A percentile compares a stretch with the other conserved stretches of the same genome.
These are phyloP conservation scores for Trachythela sp. DNA, from an alignment of 64 coral and sea anemone species.

Conservation along the genomic window DNA sequence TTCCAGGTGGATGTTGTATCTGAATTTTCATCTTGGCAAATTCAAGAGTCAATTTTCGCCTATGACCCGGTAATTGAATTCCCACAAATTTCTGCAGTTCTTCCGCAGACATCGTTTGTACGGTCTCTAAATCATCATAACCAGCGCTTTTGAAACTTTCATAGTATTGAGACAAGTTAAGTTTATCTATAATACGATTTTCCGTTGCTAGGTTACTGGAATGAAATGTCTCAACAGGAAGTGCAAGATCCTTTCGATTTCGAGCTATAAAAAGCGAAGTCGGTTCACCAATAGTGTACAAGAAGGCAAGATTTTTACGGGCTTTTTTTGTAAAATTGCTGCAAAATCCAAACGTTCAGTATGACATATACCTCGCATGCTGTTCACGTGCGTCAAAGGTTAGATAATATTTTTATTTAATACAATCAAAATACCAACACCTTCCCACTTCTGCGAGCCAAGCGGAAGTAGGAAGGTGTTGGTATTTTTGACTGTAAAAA, in stretches of 20 bases:
- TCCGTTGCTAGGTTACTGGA: conserved; percentile 31
- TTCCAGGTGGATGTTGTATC: too few relatives aligned
- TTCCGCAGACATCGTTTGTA: conserved; percentile 39
- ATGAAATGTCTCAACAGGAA: neutral
- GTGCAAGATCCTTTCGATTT: too few relatives aligned
- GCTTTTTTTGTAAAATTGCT: conserved; percentile 27
- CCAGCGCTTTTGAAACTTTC: conserved; percentile 40
- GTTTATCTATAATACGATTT: conserved; percentile 25
- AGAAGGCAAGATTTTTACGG: too few relatives aligned
- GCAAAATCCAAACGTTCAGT: too few relatives aligned
- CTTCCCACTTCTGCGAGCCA: neutral
- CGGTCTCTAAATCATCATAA: conserved; percentile 54
- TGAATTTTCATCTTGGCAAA: conserved; percentile 37
- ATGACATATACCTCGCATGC: too few relatives aligned
- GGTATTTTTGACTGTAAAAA: conserved; percentile 2
- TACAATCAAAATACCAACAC: too few relatives aligned
- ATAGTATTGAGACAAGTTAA: conserved; percentile 51
- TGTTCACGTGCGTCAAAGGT: too few relatives aligned
- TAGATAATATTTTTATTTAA: too few relatives aligned
- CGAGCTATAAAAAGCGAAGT: too few relatives aligned
- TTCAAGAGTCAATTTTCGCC: conserved; percentile 37
- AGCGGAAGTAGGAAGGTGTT: neutral
- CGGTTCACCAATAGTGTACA: too few relatives aligned
- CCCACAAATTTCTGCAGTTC: conserved; percentile 45
- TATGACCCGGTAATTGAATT: conserved; percentile 51